Percentiles rank a stretch among this genome's conserved stretches.
phyloP scores from a whole-genome alignment of 2,888 invertebrate genomes.

The Neoaliturus tenellus region DNA sequence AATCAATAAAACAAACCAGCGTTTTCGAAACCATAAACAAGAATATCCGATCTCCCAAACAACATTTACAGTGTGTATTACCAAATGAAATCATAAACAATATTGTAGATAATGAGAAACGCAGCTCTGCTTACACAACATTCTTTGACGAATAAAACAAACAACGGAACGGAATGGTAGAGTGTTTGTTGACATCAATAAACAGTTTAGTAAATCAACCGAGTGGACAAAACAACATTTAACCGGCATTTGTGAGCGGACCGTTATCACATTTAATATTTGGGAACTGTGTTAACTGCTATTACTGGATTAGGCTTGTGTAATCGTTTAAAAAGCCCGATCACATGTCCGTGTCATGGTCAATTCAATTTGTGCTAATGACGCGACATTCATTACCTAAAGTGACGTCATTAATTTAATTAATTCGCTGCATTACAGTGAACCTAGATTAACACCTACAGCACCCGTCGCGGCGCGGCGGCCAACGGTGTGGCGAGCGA shows the following conservation, averaged over 20 bases:
- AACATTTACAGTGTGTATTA: too few species aligned
- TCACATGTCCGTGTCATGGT: constrained; percentile 50
- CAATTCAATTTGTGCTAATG: constrained; percentile 58
- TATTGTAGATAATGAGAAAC: constrained; percentile 4
- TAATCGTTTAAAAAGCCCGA: constrained; percentile 50
- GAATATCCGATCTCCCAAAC: too few species aligned
- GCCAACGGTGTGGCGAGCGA: too few species aligned
- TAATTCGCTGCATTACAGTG: constrained; percentile 58
- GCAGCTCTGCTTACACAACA: neutral
- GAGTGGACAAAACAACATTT: constrained; percentile 36
- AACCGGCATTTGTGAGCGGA: constrained; percentile 40
- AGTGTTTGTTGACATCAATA: constrained; percentile 46
- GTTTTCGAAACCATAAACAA: too few species aligned
- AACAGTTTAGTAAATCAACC: constrained; percentile 43
- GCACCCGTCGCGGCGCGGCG: too few species aligned
- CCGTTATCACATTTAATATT: constrained; percentile 48
- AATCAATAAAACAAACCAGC: too few species aligned
- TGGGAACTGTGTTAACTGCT: constrained; percentile 46
- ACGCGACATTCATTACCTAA: constrained; percentile 58
- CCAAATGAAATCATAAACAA: constrained; percentile 15
- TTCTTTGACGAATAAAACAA: constrained; percentile 39
- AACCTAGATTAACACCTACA: constrained; percentile 32
- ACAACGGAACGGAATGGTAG: constrained; percentile 38
- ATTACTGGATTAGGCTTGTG: constrained; percentile 44
- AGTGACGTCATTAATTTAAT: constrained; percentile 59